phyloP scores from a whole-genome alignment of 1,140 invertebrate species.

The Mya arenaria region DNA sequence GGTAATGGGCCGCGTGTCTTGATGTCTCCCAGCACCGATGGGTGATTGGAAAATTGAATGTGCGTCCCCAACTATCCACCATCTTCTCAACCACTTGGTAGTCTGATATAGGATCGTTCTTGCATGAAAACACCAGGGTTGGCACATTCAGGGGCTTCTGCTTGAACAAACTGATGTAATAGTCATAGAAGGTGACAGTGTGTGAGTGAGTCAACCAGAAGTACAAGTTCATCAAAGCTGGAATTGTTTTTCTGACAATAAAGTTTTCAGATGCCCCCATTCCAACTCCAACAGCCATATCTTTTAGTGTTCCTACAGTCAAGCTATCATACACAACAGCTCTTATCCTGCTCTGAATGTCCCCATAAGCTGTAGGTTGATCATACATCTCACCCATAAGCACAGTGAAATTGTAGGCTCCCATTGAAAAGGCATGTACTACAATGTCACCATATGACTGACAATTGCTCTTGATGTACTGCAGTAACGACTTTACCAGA shows the following conservation, averaged over 20 bases:
- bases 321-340: constrained; percentile 41
- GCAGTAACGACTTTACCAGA: constrained; percentile 1
- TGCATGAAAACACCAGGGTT: constrained; percentile 32
- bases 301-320: constrained; percentile 5
- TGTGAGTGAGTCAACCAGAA: constrained; percentile 8
- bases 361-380: neutral
- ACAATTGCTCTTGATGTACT: neutral
- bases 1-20: constrained; percentile 30
- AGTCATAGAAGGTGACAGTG: constrained; percentile 34
- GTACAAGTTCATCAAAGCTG: neutral
- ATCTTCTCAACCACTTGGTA: constrained; percentile 5
- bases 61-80: neutral
- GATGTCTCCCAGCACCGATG: constrained; percentile 39
- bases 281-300: constrained; percentile 37
- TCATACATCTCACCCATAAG: constrained; percentile 32
- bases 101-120: constrained; percentile 43
- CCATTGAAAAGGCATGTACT: constrained; percentile 46
- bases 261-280: constrained; percentile 9
- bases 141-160: constrained; percentile 39
- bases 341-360: neutral
- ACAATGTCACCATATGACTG: constrained; percentile 3
- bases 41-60: constrained; percentile 21
- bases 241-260: neutral
- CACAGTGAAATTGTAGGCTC: constrained; percentile 41
- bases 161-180: constrained; percentile 34